A percentile compares a stretch with the other conserved stretches of the same genome.
Conservation (phyloP, 2,797 vertebrate species). For the Microctenopoma lineatum region DNA sequence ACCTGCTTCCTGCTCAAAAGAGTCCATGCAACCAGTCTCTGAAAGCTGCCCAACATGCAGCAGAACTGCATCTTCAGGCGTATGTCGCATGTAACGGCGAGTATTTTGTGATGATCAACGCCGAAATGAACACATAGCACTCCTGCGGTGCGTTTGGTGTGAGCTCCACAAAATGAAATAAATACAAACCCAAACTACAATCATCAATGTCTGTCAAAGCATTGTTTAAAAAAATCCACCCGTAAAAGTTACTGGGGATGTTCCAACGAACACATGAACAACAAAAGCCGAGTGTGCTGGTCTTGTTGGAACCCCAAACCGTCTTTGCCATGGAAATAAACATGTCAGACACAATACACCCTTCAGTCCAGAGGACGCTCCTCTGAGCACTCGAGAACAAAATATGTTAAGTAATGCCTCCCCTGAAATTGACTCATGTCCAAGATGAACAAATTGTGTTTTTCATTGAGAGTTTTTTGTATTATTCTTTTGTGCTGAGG, state of each 20-base stretch:
- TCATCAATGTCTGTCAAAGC: conserved; percentile 40
- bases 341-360: conserved; percentile 82
- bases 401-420: conserved; percentile 58
- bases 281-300: conserved; percentile 63
- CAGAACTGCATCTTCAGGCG: conserved; percentile 11
- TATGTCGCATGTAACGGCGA: neutral
- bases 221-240: conserved; percentile 48
- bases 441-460: conserved; percentile 77
- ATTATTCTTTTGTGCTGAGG: conserved; percentile 77
- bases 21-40: conserved; percentile 3
- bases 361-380: conserved; percentile 71
- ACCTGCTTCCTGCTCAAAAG: conserved; percentile 6
- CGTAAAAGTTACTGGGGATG: conserved; percentile 56
- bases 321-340: conserved; percentile 81
- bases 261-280: conserved; percentile 70
- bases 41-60: conserved; percentile 1
- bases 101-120: conserved; percentile 12
- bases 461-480: conserved; percentile 68
- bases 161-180: conserved; percentile 44
- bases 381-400: conserved; percentile 39
- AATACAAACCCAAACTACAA: conserved; percentile 46
- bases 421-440: conserved; percentile 77
- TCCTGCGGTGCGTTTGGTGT: conserved; percentile 25
- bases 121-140: conserved; percentile 16
- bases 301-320: conserved; percentile 66